phyloP scores from a whole-genome alignment of 2,113 vertebrate species.

The Fukomys damarensis region DNA sequence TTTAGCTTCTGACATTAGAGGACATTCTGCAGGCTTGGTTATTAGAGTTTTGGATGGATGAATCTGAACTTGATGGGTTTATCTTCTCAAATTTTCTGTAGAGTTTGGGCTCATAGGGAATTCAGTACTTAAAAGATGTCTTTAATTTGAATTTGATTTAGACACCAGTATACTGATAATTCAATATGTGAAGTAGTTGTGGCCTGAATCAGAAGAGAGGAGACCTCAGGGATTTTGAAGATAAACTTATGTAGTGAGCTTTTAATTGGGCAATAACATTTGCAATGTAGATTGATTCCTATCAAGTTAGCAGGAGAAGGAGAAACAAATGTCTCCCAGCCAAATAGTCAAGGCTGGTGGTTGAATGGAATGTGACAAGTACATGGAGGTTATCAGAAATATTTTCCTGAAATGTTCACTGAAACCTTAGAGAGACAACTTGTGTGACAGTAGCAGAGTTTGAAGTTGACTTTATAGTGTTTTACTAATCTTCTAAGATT shows the following conservation, averaged over 20 bases:
- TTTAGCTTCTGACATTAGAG: not conserved
- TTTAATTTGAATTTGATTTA: not conserved
- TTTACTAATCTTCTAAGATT: not conserved
- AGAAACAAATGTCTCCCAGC: not conserved
- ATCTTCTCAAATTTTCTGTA: not conserved
- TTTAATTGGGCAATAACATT: not conserved
- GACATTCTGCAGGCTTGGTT: not conserved
- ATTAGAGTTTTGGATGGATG: not conserved
- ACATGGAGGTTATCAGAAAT: not conserved
- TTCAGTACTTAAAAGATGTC: not conserved
- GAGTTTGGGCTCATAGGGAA: not conserved
- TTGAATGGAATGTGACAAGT: not conserved
- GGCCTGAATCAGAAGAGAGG: not conserved
- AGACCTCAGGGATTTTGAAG: not conserved
- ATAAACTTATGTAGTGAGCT: not conserved
- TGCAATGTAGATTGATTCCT: not conserved
- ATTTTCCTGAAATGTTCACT: not conserved
- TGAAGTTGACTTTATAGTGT: not conserved
- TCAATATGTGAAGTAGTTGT: not conserved
- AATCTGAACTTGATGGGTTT: not conserved
- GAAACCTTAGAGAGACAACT: not conserved
- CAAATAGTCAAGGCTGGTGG: not conserved
- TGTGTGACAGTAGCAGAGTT: not conserved
- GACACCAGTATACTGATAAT: not conserved
- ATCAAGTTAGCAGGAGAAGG: not conserved